phyloP scores from a whole-genome alignment of 1,140 invertebrate genomes.

The Lethrus apterus region DNA sequence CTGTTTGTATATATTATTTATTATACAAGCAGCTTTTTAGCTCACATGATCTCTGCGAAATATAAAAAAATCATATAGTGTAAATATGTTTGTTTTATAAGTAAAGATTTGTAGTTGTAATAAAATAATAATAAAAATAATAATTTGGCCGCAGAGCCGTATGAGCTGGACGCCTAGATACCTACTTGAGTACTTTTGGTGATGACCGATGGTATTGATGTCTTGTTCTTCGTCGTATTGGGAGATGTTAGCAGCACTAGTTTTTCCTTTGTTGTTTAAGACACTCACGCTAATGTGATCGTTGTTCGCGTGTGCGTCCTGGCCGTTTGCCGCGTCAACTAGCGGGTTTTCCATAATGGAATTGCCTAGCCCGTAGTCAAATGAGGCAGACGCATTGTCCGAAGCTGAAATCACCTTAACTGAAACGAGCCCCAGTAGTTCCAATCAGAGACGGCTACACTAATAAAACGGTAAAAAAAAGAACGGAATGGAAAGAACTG shows the following conservation, averaged over 20 bases:
- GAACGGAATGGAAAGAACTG: no score
- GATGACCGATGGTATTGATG: slow-evolving; percentile 23
- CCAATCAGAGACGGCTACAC: slow-evolving; percentile 16
- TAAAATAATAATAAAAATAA: not conserved
- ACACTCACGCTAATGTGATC: slow-evolving; percentile 39
- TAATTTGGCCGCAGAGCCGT: slow-evolving; percentile 6
- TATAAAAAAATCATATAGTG: not conserved
- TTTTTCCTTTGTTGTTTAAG: slow-evolving; percentile 33
- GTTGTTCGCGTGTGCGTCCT: slow-evolving; percentile 35
- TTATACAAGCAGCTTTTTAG: slow-evolving; percentile 5
- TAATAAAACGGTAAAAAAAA: slow-evolving; percentile 11
- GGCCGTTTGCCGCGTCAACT: slow-evolving; percentile 38
- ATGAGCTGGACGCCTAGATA: slow-evolving; percentile 23
- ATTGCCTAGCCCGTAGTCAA: slow-evolving; percentile 37
- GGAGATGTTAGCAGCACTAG: slow-evolving; percentile 20
- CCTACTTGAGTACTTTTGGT: slow-evolving; percentile 39
- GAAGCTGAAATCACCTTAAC: slow-evolving; percentile 44
- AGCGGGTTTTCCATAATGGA: slow-evolving; percentile 38
- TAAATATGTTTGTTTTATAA: not conserved
- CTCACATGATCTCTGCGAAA: slow-evolving; percentile 5
- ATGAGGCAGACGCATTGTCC: slow-evolving; percentile 39
- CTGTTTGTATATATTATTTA: slow-evolving; percentile 3
- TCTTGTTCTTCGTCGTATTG: slow-evolving; percentile 27
- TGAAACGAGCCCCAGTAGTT: slow-evolving; percentile 40
- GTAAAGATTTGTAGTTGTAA: not conserved